These are phyloP conservation scores for Acrobasis consociella DNA, from an alignment of 2,888 invertebrate species.

Conservation along the genomic window DNA sequence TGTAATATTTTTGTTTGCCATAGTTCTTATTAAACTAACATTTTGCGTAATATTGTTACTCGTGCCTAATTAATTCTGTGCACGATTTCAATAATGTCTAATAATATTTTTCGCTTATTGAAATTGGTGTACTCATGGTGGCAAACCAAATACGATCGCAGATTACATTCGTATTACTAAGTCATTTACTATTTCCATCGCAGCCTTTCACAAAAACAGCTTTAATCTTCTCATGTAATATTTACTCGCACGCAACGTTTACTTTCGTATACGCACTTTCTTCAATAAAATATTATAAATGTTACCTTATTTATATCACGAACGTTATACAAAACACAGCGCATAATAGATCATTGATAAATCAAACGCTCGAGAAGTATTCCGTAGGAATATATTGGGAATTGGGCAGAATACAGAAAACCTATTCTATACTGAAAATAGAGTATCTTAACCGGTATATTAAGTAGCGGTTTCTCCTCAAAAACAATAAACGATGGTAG, in stretches of 20 bases:
- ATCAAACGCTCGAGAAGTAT: not conserved
- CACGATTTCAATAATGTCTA: not conserved
- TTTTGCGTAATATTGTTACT: not conserved
- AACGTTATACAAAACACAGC: not conserved
- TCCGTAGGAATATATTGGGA: no score
- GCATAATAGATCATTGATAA: not conserved
- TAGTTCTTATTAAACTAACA: no score
- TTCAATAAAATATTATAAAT: slow-evolving; percentile 4
- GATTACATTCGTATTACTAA: not conserved
- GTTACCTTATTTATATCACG: not conserved
- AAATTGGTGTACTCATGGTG: not conserved
- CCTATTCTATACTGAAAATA: no score
- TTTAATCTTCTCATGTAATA: slow-evolving; percentile 20
- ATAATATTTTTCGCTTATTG: slow-evolving; percentile 1
- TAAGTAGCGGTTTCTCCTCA: no score
- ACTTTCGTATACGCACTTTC: slow-evolving; percentile 4
- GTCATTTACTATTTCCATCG: slow-evolving; percentile 9
- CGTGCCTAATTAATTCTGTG: not conserved
- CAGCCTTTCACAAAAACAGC: slow-evolving; percentile 10
- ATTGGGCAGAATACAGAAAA: no score
- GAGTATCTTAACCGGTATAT: no score
- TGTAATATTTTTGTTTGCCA: no score
- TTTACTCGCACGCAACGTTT: slow-evolving; percentile 5
- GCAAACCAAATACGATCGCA: slow-evolving; percentile 1
- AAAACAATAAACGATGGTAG: no score